Evolutionary conservation across 2,113 vertebrate genomes (phyloP).

Genomic region (Phalacrocorax carbo): DNA sequence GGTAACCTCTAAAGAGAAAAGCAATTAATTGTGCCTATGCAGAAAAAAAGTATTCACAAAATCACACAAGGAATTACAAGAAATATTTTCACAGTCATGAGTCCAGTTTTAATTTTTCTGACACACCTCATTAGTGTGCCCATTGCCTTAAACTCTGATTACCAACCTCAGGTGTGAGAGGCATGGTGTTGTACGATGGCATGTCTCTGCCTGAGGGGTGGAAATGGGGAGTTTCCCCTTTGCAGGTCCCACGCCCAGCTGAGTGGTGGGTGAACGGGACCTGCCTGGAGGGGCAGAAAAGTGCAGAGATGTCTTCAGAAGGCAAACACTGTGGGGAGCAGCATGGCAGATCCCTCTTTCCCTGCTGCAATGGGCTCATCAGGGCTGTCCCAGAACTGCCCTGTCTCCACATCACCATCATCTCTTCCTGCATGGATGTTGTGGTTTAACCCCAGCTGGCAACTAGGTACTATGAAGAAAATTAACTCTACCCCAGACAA

Average conservation of each 20-base stretch:
- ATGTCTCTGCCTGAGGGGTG: neutral
- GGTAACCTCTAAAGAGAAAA: conserved; percentile 36
- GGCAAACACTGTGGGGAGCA: fast-evolving
- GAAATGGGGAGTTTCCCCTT: neutral
- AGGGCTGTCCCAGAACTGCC: neutral
- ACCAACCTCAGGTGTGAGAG: neutral
- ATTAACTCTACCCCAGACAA: no score
- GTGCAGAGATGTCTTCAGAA: neutral
- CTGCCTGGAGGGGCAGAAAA: neutral
- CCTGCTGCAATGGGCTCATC: neutral
- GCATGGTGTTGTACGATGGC: fast-evolving
- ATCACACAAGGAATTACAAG: neutral
- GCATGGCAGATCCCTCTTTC: neutral
- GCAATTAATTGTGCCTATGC: neutral
- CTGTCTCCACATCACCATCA: neutral
- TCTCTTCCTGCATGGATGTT: neutral
- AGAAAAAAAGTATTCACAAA: neutral
- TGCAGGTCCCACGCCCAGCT: fast-evolving
- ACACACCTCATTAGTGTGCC: neutral
- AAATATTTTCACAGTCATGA: neutral
- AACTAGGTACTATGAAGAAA: no score
- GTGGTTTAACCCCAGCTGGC: no score
- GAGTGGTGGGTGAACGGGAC: fast-evolving
- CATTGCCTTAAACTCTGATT: neutral
- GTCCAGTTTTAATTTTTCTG: neutral